Evolutionary conservation across 2,113 vertebrate species (phyloP).

Genomic region (Nymphicus hollandicus): DNA sequence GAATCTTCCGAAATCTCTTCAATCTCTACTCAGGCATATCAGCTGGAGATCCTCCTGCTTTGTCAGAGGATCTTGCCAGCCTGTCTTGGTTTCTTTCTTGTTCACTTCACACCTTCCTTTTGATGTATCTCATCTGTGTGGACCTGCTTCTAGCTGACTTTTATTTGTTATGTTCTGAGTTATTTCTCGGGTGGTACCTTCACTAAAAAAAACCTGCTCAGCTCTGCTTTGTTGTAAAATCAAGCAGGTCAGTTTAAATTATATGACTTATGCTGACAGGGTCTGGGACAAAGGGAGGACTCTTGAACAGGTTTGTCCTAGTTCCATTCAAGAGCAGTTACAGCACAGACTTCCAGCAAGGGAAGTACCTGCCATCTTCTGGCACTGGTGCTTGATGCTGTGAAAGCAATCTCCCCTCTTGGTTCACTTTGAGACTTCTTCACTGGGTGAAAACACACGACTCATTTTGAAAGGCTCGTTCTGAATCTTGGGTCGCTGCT

Average conservation of each 20-base stretch:
- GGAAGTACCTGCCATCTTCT: neutral
- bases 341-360: neutral
- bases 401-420: neutral
- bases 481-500: neutral
- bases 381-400: neutral
- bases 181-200: neutral
- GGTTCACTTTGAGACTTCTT: neutral
- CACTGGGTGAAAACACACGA: neutral
- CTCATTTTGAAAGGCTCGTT: neutral
- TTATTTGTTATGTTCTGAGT: neutral
- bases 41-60: neutral
- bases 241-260: neutral
- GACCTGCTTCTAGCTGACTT: neutral
- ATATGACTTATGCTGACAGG: fast-evolving
- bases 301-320: neutral
- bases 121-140: neutral
- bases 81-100: neutral
- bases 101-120: neutral
- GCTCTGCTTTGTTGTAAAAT: neutral
- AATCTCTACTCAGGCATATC: neutral
- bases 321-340: neutral
- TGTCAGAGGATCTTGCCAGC: neutral
- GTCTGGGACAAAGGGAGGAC: neutral
- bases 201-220: neutral
- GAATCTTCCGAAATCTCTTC: neutral